These are phyloP conservation scores for Cydia pomonella DNA, from an alignment of 1,140 invertebrate species.

Conservation along the genomic window DNA sequence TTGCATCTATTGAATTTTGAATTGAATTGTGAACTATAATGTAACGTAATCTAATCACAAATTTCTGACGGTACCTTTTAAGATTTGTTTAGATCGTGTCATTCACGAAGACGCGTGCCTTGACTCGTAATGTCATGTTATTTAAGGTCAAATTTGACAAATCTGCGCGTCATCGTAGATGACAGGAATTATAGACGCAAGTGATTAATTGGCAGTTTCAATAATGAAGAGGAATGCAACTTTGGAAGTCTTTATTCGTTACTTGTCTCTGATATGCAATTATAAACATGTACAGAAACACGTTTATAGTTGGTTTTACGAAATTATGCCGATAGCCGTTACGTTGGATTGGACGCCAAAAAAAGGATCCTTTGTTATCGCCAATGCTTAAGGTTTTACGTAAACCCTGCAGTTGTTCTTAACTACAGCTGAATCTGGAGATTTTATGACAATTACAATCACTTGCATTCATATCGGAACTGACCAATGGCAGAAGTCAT, in stretches of 20 bases:
- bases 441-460: not conserved
- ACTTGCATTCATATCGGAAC: not conserved
- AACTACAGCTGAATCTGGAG: not conserved
- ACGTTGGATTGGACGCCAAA: slow-evolving; percentile 17
- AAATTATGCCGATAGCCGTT: slow-evolving; percentile 15
- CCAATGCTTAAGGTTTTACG: slow-evolving; percentile 1
- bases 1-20: too few species aligned
- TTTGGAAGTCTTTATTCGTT: not conserved
- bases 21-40: too few species aligned
- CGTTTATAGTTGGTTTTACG: slow-evolving; percentile 3
- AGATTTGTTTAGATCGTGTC: too few species aligned
- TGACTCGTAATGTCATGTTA: too few species aligned
- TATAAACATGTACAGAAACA: not conserved
- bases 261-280: not conserved
- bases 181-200: too few species aligned
- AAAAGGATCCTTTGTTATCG: not conserved
- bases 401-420: not conserved
- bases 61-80: too few species aligned
- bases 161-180: too few species aligned
- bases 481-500: too few species aligned
- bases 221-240: not conserved
- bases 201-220: not conserved
- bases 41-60: too few species aligned
- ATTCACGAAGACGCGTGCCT: too few species aligned
- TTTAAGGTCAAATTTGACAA: too few species aligned